Percentiles rank a stretch among this genome's conserved stretches.
phyloP scores from a whole-genome alignment of 2,888 invertebrate genomes.

The Amiota communis region DNA sequence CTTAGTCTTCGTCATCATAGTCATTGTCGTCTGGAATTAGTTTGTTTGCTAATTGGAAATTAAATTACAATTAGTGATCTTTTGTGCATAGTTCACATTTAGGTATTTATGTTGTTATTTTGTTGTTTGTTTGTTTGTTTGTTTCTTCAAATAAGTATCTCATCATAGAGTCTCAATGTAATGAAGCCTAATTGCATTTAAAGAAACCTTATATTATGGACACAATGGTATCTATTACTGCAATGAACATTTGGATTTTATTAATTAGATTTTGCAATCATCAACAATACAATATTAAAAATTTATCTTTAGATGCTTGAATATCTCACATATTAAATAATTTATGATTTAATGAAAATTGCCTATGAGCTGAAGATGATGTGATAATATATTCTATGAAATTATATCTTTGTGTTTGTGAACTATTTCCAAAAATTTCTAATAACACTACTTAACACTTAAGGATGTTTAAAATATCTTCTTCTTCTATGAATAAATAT shows the following conservation, averaged over 20 bases:
- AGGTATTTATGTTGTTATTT: constrained; percentile 53
- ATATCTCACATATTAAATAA: too few species aligned
- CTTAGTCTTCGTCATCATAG: constrained; percentile 17
- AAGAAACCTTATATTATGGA: not conserved
- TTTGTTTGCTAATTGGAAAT: constrained; percentile 72
- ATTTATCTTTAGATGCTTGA: too few species aligned
- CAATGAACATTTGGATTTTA: constrained; percentile 42
- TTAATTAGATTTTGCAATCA: constrained; percentile 46
- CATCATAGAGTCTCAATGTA: constrained; percentile 7
- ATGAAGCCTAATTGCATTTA: constrained; percentile 27
- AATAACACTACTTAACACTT: too few species aligned
- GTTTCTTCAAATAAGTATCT: constrained; percentile 33
- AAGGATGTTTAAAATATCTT: too few species aligned
- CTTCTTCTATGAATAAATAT: too few species aligned
- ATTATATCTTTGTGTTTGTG: too few species aligned
- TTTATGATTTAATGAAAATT: too few species aligned
- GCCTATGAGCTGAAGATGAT: too few species aligned
- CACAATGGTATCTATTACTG: not conserved
- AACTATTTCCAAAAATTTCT: too few species aligned
- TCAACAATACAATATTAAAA: too few species aligned
- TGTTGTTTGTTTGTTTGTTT: constrained; percentile 22
- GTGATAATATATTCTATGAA: too few species aligned
- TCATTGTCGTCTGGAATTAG: constrained; percentile 59
- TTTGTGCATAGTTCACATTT: constrained; percentile 61
- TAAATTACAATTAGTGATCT: constrained; percentile 72